These are phyloP conservation scores for Leptopilina drosophilae DNA, from an alignment of 2,888 invertebrate species.

Conservation along the genomic window DNA sequence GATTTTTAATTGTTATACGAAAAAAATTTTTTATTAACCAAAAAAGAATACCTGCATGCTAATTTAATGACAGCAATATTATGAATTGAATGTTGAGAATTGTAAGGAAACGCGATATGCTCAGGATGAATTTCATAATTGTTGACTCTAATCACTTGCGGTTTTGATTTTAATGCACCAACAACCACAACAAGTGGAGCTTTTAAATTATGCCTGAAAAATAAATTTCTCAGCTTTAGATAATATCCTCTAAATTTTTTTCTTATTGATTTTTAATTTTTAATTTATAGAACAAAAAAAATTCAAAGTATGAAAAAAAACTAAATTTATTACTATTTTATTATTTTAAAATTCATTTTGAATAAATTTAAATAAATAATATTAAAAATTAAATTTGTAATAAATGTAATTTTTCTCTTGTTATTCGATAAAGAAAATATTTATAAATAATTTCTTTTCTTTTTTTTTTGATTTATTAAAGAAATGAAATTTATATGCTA, in stretches of 20 bases:
- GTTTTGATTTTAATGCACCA: constrained; percentile 49
- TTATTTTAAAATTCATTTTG: no score
- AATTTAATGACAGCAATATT: constrained; percentile 61
- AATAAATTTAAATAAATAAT: no score
- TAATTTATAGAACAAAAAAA: no score
- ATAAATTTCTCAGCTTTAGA: neutral
- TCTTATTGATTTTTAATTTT: neutral
- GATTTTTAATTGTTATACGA: no score
- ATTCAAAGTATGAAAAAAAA: no score
- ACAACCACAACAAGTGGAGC: constrained; percentile 59
- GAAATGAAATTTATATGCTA: neutral
- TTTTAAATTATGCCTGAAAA: constrained; percentile 61
- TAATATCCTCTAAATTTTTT: neutral
- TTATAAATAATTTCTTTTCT: no score
- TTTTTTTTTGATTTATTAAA: neutral
- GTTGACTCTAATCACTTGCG: constrained; percentile 59
- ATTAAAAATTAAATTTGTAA: no score
- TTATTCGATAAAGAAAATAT: no score
- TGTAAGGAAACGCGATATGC: constrained; percentile 54
- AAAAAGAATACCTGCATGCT: constrained; percentile 54
- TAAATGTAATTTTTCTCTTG: no score
- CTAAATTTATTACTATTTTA: no score
- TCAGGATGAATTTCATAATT: constrained; percentile 58
- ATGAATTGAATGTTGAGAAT: constrained; percentile 49
- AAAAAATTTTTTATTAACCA: no score